phyloP scores from a whole-genome alignment of 2,797 vertebrate species.

The Petrocephalus schoutedeni region DNA sequence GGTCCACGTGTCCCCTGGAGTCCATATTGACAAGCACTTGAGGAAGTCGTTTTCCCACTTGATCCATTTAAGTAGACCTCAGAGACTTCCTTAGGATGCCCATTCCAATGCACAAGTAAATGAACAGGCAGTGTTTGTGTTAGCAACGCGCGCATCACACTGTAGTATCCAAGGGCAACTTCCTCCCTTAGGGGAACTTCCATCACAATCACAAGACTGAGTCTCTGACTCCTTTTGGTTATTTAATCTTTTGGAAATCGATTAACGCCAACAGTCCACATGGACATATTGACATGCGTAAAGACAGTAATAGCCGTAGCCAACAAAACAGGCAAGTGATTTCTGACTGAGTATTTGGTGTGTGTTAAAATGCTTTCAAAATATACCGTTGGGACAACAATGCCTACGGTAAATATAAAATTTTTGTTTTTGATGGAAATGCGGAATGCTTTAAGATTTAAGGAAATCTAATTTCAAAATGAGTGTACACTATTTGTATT shows the following conservation, averaged over 20 bases:
- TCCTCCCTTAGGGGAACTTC: slow-evolving; percentile 22
- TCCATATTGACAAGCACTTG: slow-evolving; percentile 27
- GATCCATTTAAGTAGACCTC: slow-evolving; percentile 23
- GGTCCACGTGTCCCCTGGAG: slow-evolving; percentile 3
- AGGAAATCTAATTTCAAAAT: not conserved
- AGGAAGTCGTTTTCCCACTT: slow-evolving; percentile 20
- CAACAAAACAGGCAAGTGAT: not conserved
- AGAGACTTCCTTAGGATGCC: slow-evolving; percentile 23
- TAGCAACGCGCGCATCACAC: slow-evolving; percentile 29
- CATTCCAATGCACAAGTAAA: slow-evolving; percentile 26
- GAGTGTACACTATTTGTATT: not conserved
- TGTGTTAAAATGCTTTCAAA: not conserved
- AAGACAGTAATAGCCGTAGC: slow-evolving; percentile 2
- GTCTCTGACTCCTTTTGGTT: not conserved
- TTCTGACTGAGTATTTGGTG: not conserved
- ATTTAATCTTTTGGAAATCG: slow-evolving; percentile 26
- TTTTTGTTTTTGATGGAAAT: not conserved
- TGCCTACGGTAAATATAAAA: not conserved
- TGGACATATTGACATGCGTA: not conserved
- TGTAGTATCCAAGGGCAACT: slow-evolving; percentile 25
- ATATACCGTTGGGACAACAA: not conserved
- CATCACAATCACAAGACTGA: slow-evolving; percentile 14
- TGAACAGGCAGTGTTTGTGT: slow-evolving; percentile 28
- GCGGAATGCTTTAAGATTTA: not conserved
- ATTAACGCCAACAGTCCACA: slow-evolving; percentile 17